Conservation (phyloP, 1,140 invertebrate species). For the Heliconius hermathena region DNA sequence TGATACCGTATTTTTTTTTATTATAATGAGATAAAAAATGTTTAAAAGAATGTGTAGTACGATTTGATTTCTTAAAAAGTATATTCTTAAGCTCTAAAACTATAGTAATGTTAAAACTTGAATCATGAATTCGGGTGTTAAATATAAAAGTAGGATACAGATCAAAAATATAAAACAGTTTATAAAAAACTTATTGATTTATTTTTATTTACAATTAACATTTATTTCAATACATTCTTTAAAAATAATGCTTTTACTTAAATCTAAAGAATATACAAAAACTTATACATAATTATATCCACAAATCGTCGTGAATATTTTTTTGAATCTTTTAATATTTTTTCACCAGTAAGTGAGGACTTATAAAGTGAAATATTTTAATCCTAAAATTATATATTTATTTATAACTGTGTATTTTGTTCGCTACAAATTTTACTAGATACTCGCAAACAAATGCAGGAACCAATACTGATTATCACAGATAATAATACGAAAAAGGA, state of each 20-base stretch:
- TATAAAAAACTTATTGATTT: background rate
- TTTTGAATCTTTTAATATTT: background rate
- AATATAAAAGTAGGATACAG: no score
- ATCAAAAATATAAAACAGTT: no score
- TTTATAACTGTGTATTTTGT: background rate
- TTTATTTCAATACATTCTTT: background rate
- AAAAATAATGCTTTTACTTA: background rate
- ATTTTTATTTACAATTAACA: slow-evolving; percentile 12
- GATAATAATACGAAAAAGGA: slow-evolving; percentile 21
- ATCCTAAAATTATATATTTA: background rate
- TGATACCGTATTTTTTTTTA: no score
- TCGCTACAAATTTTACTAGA: background rate
- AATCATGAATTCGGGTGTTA: no score
- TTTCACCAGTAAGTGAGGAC: background rate
- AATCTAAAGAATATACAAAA: background rate
- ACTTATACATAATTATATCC: background rate
- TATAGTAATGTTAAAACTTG: no score
- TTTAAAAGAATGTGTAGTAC: no score
- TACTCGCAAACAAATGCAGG: slow-evolving; percentile 16
- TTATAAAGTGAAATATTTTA: background rate
- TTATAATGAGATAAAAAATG: no score
- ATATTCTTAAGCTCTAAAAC: no score
- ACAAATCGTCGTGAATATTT: background rate
- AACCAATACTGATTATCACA: slow-evolving; percentile 12
- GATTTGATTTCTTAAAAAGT: no score